Evolutionary conservation across 2,797 vertebrate species (phyloP).

Genomic region (Megalops cyprinoides): DNA sequence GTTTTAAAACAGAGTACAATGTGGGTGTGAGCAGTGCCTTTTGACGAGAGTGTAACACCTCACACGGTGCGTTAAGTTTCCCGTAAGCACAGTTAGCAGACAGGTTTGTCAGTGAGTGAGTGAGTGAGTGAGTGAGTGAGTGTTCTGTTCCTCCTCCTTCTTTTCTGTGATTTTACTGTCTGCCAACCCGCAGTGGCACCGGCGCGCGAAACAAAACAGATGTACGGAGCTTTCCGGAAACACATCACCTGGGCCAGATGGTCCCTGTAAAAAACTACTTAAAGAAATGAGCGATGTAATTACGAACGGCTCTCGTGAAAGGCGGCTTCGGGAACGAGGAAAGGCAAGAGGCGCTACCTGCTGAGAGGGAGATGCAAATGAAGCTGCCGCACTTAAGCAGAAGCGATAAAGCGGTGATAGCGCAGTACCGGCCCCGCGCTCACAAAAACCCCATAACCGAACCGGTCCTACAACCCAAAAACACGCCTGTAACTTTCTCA

Average conservation of each 20-base stretch:
- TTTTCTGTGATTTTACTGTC: not conserved
- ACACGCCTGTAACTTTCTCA: too few species aligned
- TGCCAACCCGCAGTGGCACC: not conserved
- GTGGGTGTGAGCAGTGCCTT: not conserved
- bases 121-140: too few species aligned
- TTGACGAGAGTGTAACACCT: not conserved
- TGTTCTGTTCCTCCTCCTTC: not conserved
- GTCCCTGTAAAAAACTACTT: slow-evolving; percentile 77
- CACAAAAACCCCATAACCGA: not conserved
- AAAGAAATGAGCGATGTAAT: slow-evolving; percentile 79
- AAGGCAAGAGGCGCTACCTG: slow-evolving; percentile 52
- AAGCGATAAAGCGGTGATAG: not conserved
- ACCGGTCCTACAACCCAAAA: too few species aligned
- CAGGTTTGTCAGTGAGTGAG: too few species aligned
- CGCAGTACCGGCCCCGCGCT: not conserved
- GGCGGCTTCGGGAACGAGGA: slow-evolving; percentile 66
- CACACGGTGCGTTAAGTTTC: too few species aligned
- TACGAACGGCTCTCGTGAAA: slow-evolving; percentile 71
- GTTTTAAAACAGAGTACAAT: not conserved
- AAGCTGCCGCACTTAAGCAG: not conserved
- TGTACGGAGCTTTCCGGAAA: slow-evolving; percentile 35
- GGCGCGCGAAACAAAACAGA: slow-evolving; percentile 13
- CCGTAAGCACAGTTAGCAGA: not conserved
- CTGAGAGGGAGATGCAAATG: not conserved
- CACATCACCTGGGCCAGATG: slow-evolving; percentile 77